Conservation (phyloP, 2,797 vertebrate species). For the Notolepis coatsorum region DNA sequence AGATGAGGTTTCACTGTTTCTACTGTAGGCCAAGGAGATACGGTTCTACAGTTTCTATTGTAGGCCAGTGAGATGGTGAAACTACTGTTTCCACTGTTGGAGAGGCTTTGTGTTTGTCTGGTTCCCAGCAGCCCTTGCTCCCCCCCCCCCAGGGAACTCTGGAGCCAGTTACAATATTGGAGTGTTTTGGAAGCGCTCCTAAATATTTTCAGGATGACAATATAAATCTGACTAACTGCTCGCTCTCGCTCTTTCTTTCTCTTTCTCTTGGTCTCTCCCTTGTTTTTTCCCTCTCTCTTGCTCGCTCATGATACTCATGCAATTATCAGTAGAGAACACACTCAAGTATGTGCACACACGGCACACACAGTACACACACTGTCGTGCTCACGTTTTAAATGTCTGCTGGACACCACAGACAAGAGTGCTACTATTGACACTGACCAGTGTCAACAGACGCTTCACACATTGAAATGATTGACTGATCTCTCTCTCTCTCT, state of each 20-base stretch:
- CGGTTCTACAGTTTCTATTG: no score
- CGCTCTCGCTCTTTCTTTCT: constrained; percentile 37
- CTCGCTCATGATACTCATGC: constrained; percentile 63
- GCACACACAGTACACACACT: constrained; percentile 8
- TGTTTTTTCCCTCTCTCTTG: neutral
- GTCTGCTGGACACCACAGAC: neutral
- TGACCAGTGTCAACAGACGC: constrained; percentile 4
- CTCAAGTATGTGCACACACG: neutral
- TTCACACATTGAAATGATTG: constrained; percentile 23
- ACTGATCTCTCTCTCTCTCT: constrained; percentile 30
- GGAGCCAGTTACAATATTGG: constrained; percentile 76
- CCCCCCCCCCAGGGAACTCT: constrained; percentile 68
- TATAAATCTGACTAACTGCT: constrained; percentile 72
- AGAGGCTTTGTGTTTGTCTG: constrained; percentile 64
- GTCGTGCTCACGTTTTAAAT: neutral
- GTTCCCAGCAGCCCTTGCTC: constrained; percentile 46
- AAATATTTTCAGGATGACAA: constrained; percentile 82
- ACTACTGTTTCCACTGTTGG: constrained; percentile 57
- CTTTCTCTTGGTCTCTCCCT: constrained; percentile 12
- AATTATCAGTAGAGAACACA: constrained; percentile 18
- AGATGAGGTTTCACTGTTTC: no score
- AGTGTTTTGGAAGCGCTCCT: constrained; percentile 80
- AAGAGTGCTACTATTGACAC: constrained; percentile 28
- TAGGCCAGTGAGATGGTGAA: constrained; percentile 45
- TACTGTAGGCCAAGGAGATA: no score